phyloP scores from a whole-genome alignment of 2,113 vertebrate genomes.

The Indri indri region DNA sequence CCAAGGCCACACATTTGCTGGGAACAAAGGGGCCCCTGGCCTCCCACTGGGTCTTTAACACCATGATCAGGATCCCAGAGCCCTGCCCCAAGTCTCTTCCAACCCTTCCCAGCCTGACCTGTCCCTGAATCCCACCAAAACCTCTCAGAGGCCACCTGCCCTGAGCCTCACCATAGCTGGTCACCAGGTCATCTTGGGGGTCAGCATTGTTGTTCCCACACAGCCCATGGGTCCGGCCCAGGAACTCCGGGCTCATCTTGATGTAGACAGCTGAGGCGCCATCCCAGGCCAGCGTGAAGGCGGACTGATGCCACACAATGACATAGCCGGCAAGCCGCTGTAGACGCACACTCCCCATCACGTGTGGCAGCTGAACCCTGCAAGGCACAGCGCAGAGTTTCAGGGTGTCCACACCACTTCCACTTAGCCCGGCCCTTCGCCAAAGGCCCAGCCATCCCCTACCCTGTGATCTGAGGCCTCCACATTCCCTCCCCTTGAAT shows the following conservation, averaged over 20 bases:
- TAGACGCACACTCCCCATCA: conserved; percentile 88
- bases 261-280: conserved; percentile 92
- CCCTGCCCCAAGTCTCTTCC: background rate
- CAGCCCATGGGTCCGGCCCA: conserved; percentile 92
- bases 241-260: conserved; percentile 94
- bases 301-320: conserved; percentile 89
- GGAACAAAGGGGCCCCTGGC: background rate
- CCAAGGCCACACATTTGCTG: background rate
- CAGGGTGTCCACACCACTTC: background rate
- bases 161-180: conserved; percentile 91
- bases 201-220: conserved; percentile 97
- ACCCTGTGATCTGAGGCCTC: background rate
- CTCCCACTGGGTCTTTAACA: background rate
- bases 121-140: background rate
- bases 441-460: background rate
- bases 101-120: too few species aligned
- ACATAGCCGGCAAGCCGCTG: conserved; percentile 92
- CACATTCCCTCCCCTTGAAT: background rate
- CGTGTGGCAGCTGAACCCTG: conserved; percentile 90
- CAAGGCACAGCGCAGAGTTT: background rate
- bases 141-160: background rate
- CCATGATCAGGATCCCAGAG: background rate
- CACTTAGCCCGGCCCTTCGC: background rate
- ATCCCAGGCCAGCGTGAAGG: conserved; percentile 96
- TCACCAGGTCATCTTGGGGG: conserved; percentile 93